Conservation (phyloP, 1,140 invertebrate species). For the Stenopsyche tienmushanensis region DNA sequence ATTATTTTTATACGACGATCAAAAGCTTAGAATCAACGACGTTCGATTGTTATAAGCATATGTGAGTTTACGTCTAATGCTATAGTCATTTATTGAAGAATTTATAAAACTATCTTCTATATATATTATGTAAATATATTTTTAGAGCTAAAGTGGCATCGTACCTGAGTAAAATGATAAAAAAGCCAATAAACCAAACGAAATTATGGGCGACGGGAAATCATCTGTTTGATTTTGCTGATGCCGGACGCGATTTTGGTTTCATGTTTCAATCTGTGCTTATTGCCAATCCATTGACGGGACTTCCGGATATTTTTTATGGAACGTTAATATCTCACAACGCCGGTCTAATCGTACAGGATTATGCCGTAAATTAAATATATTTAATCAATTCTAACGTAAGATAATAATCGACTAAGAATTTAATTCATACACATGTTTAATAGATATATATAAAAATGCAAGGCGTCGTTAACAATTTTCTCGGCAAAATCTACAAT, state of each 20-base stretch:
- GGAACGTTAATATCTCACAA: constrained; percentile 57
- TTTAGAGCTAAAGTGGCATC: constrained; percentile 58
- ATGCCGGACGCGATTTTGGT: constrained; percentile 60
- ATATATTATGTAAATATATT: background rate
- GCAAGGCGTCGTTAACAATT: constrained; percentile 30
- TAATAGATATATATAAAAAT: constrained; percentile 37
- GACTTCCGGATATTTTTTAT: constrained; percentile 61
- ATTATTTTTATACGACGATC: constrained; percentile 71
- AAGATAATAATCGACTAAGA: background rate
- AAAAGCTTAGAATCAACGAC: constrained; percentile 67
- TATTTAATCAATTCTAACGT: background rate
- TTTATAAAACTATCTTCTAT: constrained; percentile 9
- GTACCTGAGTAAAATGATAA: constrained; percentile 60
- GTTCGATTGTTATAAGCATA: constrained; percentile 61
- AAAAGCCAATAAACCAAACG: constrained; percentile 46
- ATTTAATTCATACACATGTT: background rate
- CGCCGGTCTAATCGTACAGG: constrained; percentile 30
- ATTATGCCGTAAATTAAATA: constrained; percentile 30
- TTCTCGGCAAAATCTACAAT: constrained; percentile 26
- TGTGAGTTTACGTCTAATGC: constrained; percentile 52
- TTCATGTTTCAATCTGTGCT: constrained; percentile 60
- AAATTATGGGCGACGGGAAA: constrained; percentile 63
- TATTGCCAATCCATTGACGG: constrained; percentile 62
- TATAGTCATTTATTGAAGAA: background rate
- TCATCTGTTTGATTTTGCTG: constrained; percentile 64